A percentile compares a stretch with the other conserved stretches of the same genome.
Conservation (phyloP, 2,888 invertebrate species). For the Thyatira batis region DNA sequence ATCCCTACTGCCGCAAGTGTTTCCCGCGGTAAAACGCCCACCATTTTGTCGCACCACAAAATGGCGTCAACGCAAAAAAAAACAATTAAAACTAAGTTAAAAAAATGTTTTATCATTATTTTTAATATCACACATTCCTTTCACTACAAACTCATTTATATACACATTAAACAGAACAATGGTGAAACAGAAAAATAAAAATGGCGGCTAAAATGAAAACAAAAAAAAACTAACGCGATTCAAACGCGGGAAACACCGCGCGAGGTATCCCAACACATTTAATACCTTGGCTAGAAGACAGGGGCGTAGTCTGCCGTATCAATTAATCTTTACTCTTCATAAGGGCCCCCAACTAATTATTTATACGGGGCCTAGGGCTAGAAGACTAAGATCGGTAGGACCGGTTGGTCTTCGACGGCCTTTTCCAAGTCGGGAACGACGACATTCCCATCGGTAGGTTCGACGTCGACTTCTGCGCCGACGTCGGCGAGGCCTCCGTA, state of each 20-base stretch:
- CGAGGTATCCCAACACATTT: slow-evolving; percentile 3
- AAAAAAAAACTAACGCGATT: too few species aligned
- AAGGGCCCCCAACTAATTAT: too few species aligned
- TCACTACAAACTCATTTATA: slow-evolving; percentile 23
- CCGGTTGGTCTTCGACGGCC: slow-evolving; percentile 12
- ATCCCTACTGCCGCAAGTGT: slow-evolving; percentile 17
- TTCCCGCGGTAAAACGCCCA: slow-evolving; percentile 17
- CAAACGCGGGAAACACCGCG: slow-evolving; percentile 22
- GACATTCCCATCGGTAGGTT: slow-evolving; percentile 12
- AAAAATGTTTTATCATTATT: slow-evolving; percentile 27
- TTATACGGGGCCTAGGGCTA: slow-evolving; percentile 33
- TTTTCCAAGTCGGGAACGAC: slow-evolving; percentile 5
- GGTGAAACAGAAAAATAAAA: slow-evolving; percentile 12
- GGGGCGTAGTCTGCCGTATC: too few species aligned
- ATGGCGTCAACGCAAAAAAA: slow-evolving; percentile 18
- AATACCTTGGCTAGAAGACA: slow-evolving; percentile 34
- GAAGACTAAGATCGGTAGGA: slow-evolving; percentile 36
- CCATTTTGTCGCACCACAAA: slow-evolving; percentile 11
- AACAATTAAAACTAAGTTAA: slow-evolving; percentile 24
- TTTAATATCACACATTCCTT: slow-evolving; percentile 33
- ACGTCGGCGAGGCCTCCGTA: slow-evolving; percentile 8
- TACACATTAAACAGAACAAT: slow-evolving; percentile 22
- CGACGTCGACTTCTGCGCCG: too few species aligned
- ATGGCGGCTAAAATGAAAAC: slow-evolving; percentile 5
- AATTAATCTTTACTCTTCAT: too few species aligned